A percentile compares a stretch with the other conserved stretches of the same genome.
These are phyloP conservation scores for Clarias magur DNA, from an alignment of 2,113 vertebrate genomes.

Conservation along the genomic window DNA sequence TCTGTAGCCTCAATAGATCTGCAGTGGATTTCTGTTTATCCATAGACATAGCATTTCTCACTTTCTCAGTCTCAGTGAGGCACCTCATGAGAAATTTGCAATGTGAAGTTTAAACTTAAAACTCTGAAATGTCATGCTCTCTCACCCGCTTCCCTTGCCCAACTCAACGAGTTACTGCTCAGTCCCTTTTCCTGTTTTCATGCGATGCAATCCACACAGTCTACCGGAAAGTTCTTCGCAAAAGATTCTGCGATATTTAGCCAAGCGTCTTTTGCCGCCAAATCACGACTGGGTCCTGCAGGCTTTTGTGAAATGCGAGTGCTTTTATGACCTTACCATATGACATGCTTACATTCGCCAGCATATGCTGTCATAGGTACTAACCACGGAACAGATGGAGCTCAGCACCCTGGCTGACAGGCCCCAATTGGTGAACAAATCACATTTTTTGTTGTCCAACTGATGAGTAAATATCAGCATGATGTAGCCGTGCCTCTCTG, in stretches of 20 bases:
- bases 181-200: neutral
- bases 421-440: neutral
- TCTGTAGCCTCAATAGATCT: neutral
- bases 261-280: neutral
- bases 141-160: neutral
- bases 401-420: neutral
- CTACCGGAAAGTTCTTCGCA: neutral
- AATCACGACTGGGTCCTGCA: neutral
- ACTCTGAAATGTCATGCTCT: neutral
- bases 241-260: neutral
- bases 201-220: neutral
- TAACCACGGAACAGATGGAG: constrained; percentile 6
- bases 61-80: neutral
- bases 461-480: neutral
- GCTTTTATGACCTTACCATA: constrained; percentile 2
- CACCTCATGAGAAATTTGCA: neutral
- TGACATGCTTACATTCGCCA: neutral
- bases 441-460: constrained; percentile 1
- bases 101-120: neutral
- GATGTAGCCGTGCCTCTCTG: too few relatives aligned
- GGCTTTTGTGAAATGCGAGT: neutral
- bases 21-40: neutral
- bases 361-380: constrained; percentile 4
- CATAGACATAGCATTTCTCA: neutral
- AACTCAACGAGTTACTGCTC: neutral